A percentile compares a stretch with the other conserved stretches of the same genome.
Evolutionary conservation across 1,140 invertebrate species (phyloP).

Genomic region (Cepaea nemoralis): DNA sequence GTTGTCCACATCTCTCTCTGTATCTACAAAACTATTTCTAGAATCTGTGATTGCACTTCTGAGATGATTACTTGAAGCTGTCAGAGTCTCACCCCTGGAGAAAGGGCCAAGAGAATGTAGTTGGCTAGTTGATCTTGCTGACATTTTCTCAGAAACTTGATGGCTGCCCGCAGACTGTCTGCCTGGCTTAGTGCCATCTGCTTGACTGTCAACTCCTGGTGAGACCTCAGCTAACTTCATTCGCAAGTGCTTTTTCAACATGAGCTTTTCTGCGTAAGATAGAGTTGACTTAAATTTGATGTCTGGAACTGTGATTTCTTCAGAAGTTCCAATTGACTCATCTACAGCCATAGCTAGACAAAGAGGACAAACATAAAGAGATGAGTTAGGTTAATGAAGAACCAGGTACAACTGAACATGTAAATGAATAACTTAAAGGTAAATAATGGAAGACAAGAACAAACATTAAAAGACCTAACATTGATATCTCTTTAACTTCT

Average conservation of each 20-base stretch:
- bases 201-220: conserved; percentile 42
- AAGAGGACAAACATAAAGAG: background rate
- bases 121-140: background rate
- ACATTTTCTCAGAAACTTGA: background rate
- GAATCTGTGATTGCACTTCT: too few species aligned
- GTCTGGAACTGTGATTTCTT: conserved; percentile 50
- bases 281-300: conserved; percentile 61
- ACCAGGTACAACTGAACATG: too few species aligned
- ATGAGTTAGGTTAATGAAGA: background rate
- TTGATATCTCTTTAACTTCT: too few species aligned
- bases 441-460: too few species aligned
- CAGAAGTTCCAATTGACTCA: conserved; percentile 54
- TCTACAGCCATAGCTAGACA: conserved; percentile 54
- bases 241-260: conserved; percentile 68
- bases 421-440: too few species aligned
- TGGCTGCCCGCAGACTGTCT: background rate
- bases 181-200: background rate
- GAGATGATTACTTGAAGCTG: background rate
- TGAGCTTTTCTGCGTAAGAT: conserved; percentile 67
- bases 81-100: background rate
- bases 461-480: too few species aligned
- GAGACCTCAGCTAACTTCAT: conserved; percentile 59
- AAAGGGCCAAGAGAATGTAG: conserved; percentile 24
- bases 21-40: background rate
- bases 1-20: too few species aligned